A percentile compares a stretch with the other conserved stretches of the same genome.
Evolutionary conservation across 1,140 invertebrate genomes (phyloP).

Genomic region (Trichonephila inaurata): DNA sequence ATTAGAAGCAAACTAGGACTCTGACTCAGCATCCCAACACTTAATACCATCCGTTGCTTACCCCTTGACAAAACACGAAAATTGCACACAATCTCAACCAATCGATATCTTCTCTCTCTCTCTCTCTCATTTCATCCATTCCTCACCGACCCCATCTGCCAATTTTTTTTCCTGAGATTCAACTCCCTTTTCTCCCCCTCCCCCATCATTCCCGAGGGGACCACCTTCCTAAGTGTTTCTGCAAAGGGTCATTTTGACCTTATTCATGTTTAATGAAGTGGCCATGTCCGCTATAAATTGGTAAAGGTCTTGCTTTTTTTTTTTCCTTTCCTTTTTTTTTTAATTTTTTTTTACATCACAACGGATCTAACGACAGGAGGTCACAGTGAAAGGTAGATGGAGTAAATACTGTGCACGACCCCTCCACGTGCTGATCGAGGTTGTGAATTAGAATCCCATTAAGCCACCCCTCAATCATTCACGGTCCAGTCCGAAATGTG

Average conservation of each 20-base stretch:
- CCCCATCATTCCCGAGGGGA: neutral
- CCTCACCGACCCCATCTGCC: neutral
- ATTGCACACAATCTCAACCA: neutral
- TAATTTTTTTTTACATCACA: neutral
- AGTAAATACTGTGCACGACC: neutral
- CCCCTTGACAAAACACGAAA: neutral
- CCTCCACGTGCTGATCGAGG: neutral
- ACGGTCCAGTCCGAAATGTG: neutral
- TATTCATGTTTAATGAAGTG: conserved; percentile 67
- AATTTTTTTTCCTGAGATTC: neutral
- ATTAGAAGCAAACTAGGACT: neutral
- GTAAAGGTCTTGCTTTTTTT: neutral
- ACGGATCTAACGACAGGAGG: neutral
- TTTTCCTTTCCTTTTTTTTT: neutral
- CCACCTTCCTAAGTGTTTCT: neutral
- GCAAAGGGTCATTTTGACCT: conserved; percentile 44
- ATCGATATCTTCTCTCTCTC: no score
- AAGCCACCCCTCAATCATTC: neutral
- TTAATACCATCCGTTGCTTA: neutral
- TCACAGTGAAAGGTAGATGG: neutral
- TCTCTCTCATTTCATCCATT: conserved; percentile 8
- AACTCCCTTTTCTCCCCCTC: neutral
- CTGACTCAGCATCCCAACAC: neutral
- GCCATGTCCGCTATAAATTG: conserved; percentile 46
- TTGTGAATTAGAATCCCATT: neutral